phyloP scores from a whole-genome alignment of 2,113 vertebrate species.

The Phalacrocorax brasilianus region DNA sequence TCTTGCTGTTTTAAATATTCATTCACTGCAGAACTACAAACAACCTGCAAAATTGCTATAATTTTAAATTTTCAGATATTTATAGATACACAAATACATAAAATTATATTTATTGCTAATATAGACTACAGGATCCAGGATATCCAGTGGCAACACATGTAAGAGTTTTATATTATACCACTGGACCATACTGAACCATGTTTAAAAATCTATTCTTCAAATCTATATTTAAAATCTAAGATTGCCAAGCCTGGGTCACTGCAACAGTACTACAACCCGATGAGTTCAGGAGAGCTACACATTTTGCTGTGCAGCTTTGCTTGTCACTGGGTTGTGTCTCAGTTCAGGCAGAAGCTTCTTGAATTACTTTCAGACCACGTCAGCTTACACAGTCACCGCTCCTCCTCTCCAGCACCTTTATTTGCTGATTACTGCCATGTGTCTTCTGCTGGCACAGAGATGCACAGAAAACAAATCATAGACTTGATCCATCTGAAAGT shows the following conservation, averaged over 20 bases:
- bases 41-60: neutral
- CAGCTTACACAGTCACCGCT: rapidly evolving
- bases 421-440: neutral
- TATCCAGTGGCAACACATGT: neutral
- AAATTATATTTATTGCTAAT: neutral
- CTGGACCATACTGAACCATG: rapidly evolving
- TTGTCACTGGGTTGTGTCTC: rapidly evolving
- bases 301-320: neutral
- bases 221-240: neutral
- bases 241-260: neutral
- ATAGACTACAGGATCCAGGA: neutral
- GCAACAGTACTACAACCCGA: neutral
- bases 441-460: neutral
- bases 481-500: neutral
- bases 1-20: neutral
- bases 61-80: neutral
- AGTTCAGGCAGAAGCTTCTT: neutral
- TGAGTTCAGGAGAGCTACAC: neutral
- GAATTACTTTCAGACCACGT: neutral
- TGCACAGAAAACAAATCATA: neutral
- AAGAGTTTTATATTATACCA: neutral
- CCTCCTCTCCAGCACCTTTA: neutral
- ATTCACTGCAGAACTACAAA: neutral
- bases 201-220: neutral
- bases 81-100: neutral